These are phyloP conservation scores for Rotaria socialis DNA, from an alignment of 2,888 invertebrate genomes.

Conservation along the genomic window DNA sequence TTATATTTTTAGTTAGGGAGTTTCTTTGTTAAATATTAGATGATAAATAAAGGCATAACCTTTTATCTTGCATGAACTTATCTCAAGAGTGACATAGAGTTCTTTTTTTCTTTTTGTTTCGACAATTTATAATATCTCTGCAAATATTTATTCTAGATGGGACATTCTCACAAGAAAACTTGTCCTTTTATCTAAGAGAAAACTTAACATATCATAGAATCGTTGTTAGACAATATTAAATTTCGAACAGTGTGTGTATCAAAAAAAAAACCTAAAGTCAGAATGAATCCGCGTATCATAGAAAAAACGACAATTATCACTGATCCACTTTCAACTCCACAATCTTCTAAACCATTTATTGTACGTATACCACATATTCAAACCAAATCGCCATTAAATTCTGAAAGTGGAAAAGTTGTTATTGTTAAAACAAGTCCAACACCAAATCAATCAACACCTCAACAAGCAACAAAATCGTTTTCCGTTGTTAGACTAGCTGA, in stretches of 20 bases:
- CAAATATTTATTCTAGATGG: conserved; percentile 15
- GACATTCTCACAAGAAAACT: background rate
- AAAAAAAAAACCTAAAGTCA: background rate
- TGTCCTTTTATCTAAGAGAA: background rate
- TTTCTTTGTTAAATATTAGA: too few relatives aligned
- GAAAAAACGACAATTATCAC: background rate
- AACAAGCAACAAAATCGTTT: background rate
- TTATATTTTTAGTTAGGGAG: too few relatives aligned
- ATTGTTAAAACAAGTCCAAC: conserved; percentile 1
- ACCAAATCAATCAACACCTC: background rate
- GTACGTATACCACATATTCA: conserved; percentile 34
- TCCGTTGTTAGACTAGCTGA: conserved; percentile 26
- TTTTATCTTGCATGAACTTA: too few relatives aligned
- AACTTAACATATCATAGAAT: background rate
- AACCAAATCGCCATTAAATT: background rate
- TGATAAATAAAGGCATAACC: too few relatives aligned
- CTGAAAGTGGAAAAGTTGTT: conserved; percentile 27
- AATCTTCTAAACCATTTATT: background rate
- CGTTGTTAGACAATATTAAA: background rate
- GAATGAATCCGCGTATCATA: conserved; percentile 1
- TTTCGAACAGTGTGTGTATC: background rate
- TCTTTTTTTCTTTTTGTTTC: too few relatives aligned
- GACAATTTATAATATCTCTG: too few relatives aligned
- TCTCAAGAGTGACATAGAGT: too few relatives aligned
- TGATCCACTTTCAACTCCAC: background rate